Evolutionary conservation across 2,113 vertebrate genomes (phyloP).

Genomic region (Scomber japonicus): DNA sequence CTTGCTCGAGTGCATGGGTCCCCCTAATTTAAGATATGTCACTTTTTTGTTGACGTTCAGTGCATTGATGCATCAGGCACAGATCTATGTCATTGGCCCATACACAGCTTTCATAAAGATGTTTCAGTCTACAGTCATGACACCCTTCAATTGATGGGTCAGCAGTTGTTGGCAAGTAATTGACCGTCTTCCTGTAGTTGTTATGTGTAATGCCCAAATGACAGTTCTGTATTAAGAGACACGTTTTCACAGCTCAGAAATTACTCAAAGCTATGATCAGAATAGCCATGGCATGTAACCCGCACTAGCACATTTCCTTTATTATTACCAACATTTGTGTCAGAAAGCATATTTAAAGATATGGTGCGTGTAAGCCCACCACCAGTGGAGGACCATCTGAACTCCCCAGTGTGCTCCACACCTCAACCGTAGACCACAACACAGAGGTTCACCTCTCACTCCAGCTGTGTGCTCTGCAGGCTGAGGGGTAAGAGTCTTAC

Average conservation of each 20-base stretch:
- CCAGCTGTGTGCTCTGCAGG: constrained; percentile 36
- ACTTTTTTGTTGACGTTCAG: too few relatives aligned
- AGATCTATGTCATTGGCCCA: neutral
- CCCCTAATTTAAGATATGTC: too few relatives aligned
- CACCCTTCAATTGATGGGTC: neutral
- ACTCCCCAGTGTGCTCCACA: neutral
- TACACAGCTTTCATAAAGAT: neutral
- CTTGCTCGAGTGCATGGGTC: neutral
- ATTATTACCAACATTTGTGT: neutral
- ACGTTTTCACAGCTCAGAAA: neutral
- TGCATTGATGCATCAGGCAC: neutral
- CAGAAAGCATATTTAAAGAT: neutral
- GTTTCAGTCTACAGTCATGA: neutral
- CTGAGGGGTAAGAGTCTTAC: constrained; percentile 21
- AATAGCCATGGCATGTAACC: neutral
- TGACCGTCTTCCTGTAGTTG: too few relatives aligned
- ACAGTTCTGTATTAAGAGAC: neutral
- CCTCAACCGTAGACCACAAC: constrained; percentile 21
- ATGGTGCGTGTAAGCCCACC: neutral
- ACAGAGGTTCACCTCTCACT: constrained; percentile 37
- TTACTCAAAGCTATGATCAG: neutral
- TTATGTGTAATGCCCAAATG: neutral
- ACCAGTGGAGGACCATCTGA: neutral
- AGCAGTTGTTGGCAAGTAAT: constrained; percentile 7
- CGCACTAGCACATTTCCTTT: neutral